Base-by-base conservation (phyloP, 1,140 invertebrate genomes). In the Aphis craccivora region DNA sequence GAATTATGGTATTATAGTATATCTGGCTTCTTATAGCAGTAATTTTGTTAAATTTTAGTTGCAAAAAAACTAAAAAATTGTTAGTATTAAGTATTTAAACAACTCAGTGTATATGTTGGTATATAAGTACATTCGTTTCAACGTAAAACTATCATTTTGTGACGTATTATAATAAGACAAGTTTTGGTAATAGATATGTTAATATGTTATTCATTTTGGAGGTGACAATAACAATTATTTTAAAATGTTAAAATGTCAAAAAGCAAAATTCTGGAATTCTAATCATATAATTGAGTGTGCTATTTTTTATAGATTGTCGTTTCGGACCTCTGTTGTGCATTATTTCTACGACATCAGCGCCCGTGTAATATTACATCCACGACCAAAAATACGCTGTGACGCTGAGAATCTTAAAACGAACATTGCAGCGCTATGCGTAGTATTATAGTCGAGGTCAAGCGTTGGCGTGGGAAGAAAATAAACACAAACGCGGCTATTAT, bases 401-500 rank as follows among this genome's bases (percentile, higher is more conserved):
- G 60, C 30, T 35, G 84, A 45, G 43, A 86, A 45, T 20, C 87
- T 20, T 88, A 88, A 23, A 88, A 51, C 23, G n/a, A 48, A 22
- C 48, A 53, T 35, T n/a, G 9, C 30, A 5, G 30, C 1, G 14
- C 45, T 88, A 22, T 87, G n/a, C n/a, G 37, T 87, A 43, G 25
- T 48, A 51, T 14, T 51, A 87, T 8, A 88, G 87, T 51, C 45
- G 87, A 88, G 87, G 87, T 88, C 45, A 51, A 88, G 53, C n/a
- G 30, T 88, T 23, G 87, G 87, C 87, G 87, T 88, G 87, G 87
- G 87, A 88, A 88, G 87, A 88, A 51, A 88, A 88, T 51, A 88
- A 88, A 88, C 87, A 88, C n/a, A 88, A 88, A 51, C 45, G 87
- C 18, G 30, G 45, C 86, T 87, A 35, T 45, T 51, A 45, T 45